Base-by-base conservation (phyloP, 2,113 vertebrate genomes). In the Campylorhamphus procurvoides region DNA sequence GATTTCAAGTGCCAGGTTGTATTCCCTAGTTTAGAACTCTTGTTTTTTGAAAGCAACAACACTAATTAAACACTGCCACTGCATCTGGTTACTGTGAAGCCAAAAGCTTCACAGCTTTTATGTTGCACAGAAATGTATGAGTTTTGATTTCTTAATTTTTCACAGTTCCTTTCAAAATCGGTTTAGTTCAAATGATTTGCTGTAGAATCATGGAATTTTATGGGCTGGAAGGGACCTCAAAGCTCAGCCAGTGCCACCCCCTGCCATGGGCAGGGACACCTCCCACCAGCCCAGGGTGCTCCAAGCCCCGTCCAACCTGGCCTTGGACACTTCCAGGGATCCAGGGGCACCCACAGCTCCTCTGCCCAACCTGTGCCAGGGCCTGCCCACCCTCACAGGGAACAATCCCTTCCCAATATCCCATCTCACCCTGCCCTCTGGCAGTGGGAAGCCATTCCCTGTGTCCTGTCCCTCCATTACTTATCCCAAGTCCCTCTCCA, bases 211-310 rank as follows among this genome's bases (percentile, higher is more conserved):
- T 35, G 17, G 47, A 69, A 31, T n/a, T 1, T 5, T 31, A 47
- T 60, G 39, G 11, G 14, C 22, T 10, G 11, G 25, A 47, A 53
- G 7, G 24, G 24, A 55, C 4, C 2, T 55, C 2, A 15, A 55
- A 68, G 1, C 33, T 1, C 52, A 66, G 1, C 22, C 35, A 8
- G 2, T 64, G 0, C 58, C 29, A 44, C 6, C 39, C 37, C 10
- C 29, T 39, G 37, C 52, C 46, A 5, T 10, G 9, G 12, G 12
- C 39, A 67, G 62, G 33, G 53, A 40, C 69, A 53, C 28, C 24
- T 89, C 0, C 46, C 28, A 46, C n/a, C 4, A 1, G 13, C 53
- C 69, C 77, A 75, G 68, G 33, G 2, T 59, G 52, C 46, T 74
- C 52, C 75, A 3, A 55, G 29, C 42, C 56, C 56, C 9, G 2